phyloP scores from a whole-genome alignment of 1,140 invertebrate species.

The Octopus sinensis region DNA sequence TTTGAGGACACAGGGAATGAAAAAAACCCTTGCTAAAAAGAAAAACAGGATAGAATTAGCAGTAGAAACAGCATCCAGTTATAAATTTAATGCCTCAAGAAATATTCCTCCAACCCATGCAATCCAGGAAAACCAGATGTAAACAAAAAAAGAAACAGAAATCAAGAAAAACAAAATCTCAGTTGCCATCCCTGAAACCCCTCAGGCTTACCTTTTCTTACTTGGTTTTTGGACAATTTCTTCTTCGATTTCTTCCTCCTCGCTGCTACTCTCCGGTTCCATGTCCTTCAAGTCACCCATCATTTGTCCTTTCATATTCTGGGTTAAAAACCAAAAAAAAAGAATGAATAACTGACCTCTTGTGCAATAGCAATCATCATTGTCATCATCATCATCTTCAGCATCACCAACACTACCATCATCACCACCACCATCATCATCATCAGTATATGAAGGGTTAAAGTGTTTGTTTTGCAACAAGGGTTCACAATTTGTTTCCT shows the following conservation, averaged over 20 bases:
- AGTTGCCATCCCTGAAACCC: neutral
- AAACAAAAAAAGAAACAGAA: neutral
- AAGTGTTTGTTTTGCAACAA: too few species aligned
- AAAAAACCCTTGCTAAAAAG: too few species aligned
- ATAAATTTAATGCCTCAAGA: too few species aligned
- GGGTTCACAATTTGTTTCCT: too few species aligned
- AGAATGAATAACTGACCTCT: too few species aligned
- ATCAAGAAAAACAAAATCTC: neutral
- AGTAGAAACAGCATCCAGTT: too few species aligned
- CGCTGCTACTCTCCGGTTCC: slow-evolving; percentile 50
- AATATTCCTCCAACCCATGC: too few species aligned
- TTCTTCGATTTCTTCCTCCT: slow-evolving; percentile 49
- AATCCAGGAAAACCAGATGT: neutral
- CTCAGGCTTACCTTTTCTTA: neutral
- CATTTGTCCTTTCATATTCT: slow-evolving; percentile 49
- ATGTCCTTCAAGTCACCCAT: slow-evolving; percentile 56
- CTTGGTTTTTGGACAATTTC: neutral
- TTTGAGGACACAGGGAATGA: too few species aligned
- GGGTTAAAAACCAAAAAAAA: slow-evolving; percentile 19
- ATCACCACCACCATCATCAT: slow-evolving; percentile 35
- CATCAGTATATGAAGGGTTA: too few species aligned
- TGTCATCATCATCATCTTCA: neutral
- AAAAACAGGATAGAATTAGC: too few species aligned
- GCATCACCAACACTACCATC: neutral
- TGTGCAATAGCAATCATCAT: slow-evolving; percentile 6